Conservation (phyloP, 1,140 invertebrate genomes). For the Whitmania pigra region DNA sequence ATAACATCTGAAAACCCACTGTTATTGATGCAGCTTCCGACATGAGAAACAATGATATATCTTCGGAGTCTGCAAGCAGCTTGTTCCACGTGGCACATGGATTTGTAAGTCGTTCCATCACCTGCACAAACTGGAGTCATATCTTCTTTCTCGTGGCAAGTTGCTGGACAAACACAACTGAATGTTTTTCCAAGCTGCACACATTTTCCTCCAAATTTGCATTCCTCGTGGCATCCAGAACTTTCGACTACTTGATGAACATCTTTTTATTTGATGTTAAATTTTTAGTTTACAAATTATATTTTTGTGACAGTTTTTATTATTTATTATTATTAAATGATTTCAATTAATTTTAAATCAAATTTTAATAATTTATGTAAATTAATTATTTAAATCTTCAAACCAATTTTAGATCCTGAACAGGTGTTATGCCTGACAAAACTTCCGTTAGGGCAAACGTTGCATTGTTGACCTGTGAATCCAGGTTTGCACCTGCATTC, state of each 20-base stretch:
- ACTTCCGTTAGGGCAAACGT: constrained; percentile 50
- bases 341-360: too few species aligned
- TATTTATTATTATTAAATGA: too few species aligned
- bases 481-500: constrained; percentile 58
- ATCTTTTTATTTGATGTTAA: not conserved
- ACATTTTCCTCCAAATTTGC: constrained; percentile 3
- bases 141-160: constrained; percentile 11
- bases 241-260: not conserved
- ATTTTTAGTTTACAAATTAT: not conserved
- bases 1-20: not conserved
- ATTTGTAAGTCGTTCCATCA: constrained; percentile 24
- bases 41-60: constrained; percentile 23
- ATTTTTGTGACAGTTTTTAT: not conserved
- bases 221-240: not conserved
- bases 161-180: constrained; percentile 5
- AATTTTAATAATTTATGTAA: too few species aligned
- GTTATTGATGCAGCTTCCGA: constrained; percentile 16
- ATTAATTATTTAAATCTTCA: too few species aligned
- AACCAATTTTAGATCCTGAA: constrained; percentile 2
- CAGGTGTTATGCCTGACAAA: constrained; percentile 24
- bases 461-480: constrained; percentile 66
- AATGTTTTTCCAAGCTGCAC: not conserved
- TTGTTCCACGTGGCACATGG: constrained; percentile 25
- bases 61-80: constrained; percentile 19
- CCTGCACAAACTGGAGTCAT: constrained; percentile 25